Conservation (phyloP, 1,140 invertebrate species). For the Ostrea edulis region DNA sequence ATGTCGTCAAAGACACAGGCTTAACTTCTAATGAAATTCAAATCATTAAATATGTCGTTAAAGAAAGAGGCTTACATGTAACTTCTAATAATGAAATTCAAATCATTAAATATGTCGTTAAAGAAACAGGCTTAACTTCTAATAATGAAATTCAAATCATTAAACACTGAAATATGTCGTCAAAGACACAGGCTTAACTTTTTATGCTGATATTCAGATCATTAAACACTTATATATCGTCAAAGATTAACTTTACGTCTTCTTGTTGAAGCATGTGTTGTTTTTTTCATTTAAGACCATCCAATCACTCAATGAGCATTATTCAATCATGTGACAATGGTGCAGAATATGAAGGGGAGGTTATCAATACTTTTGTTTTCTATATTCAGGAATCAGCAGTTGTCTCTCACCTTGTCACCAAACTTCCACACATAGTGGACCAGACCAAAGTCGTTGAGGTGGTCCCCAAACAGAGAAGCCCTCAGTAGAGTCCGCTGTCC, state of each 20-base stretch:
- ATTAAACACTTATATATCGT: not conserved
- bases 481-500: conserved; percentile 44
- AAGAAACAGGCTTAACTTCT: not conserved
- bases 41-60: not conserved
- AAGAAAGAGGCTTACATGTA: too few species aligned
- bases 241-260: too few species aligned
- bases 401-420: conserved; percentile 51
- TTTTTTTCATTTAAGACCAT: too few species aligned
- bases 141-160: not conserved
- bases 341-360: not conserved
- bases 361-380: not conserved
- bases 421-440: conserved; percentile 64
- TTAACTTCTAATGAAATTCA: too few species aligned
- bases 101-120: not conserved
- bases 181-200: too few species aligned
- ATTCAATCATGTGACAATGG: not conserved
- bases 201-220: not conserved
- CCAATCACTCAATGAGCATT: too few species aligned
- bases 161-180: not conserved
- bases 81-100: not conserved
- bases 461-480: conserved; percentile 35
- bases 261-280: too few species aligned
- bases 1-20: too few species aligned
- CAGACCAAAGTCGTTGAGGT: conserved; percentile 50
- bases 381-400: not conserved